Evolutionary conservation across 2,888 invertebrate genomes (phyloP), one percentile per base, ranked within the genome.

Genomic region (Adela reaumurella): DNA sequence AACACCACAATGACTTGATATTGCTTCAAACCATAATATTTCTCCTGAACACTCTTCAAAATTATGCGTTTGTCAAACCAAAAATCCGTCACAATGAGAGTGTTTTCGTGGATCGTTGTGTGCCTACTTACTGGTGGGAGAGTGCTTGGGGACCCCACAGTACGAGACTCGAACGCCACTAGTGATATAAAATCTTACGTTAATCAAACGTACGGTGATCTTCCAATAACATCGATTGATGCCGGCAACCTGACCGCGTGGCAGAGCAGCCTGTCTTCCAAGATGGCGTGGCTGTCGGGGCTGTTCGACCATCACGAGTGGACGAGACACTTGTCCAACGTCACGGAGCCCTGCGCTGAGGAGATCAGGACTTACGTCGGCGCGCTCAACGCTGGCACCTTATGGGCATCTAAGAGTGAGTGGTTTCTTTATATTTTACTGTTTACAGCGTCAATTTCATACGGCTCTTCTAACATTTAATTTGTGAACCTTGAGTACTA

Each of bases 321-420:
- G 86, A 54, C 61, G 28, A 61, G 67, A 2, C 55, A 68, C 29
- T 65, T 82, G 14, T 65, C 66, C 35, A 81, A 81, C 50, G 76
- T 82, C n/a, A 77, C 76, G 2, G 61, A 65, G n/a, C 68, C 73
- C 65, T 60, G 86, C 81, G 49, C 74, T 83, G 50, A 76, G 60
- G 63, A 85, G 74, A 56, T 89, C 79, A 59, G 78, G 79, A 59
- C 70, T 72, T 78, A 78, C 52, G 53, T 77, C 60, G 68, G 72
- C 19, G 86, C 86, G 0, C 71, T 92, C 17, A 80, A 81, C 53
- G 81, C 83, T 48, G 89, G 87, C 49, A 81, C 83, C 55, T 71
- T 85, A 43, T 92, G 92, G 92, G 92, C 92, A 10, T 86, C 88
- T 29, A 87, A 86, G 77, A 88, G 92, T 92, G 65, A 86, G 88